Conservation (phyloP, 2,888 invertebrate genomes). For the Ennomos erosarius region DNA sequence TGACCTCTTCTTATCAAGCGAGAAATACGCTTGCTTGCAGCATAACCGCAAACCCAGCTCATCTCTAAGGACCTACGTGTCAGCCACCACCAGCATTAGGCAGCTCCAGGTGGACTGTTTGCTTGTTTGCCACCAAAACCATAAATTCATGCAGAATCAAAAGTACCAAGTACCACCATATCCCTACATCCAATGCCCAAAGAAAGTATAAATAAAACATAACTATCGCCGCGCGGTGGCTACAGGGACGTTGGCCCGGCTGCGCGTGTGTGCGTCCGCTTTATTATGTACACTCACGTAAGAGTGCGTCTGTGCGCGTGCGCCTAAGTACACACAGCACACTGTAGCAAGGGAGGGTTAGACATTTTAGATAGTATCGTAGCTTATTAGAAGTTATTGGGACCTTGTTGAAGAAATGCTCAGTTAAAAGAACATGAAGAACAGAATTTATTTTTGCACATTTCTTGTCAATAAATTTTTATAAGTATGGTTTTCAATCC, state of each 20-base stretch:
- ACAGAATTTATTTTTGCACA: no score
- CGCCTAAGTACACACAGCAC: constrained; percentile 71
- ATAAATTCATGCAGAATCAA: neutral
- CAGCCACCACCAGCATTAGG: no score
- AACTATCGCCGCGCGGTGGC: constrained; percentile 59
- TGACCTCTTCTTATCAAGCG: no score
- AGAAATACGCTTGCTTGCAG: no score
- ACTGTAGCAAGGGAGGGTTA: neutral
- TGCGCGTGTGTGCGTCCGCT: constrained; percentile 57
- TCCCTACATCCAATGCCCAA: constrained; percentile 59
- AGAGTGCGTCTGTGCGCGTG: constrained; percentile 58
- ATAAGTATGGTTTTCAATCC: no score
- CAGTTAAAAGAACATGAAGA: no score
- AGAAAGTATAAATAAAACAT: constrained; percentile 85
- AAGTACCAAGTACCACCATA: constrained; percentile 55
- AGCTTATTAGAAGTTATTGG: constrained; percentile 18
- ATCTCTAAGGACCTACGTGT: no score
- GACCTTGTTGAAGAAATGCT: no score
- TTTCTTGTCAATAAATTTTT: no score
- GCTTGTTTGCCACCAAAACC: no score
- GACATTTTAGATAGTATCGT: constrained; percentile 52
- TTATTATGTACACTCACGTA: constrained; percentile 69
- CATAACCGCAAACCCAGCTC: no score
- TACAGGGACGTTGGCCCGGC: constrained; percentile 77
- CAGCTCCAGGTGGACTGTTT: no score